Base-by-base conservation (phyloP, 2,888 invertebrate genomes). In the Cosmorhoe ocellata region DNA sequence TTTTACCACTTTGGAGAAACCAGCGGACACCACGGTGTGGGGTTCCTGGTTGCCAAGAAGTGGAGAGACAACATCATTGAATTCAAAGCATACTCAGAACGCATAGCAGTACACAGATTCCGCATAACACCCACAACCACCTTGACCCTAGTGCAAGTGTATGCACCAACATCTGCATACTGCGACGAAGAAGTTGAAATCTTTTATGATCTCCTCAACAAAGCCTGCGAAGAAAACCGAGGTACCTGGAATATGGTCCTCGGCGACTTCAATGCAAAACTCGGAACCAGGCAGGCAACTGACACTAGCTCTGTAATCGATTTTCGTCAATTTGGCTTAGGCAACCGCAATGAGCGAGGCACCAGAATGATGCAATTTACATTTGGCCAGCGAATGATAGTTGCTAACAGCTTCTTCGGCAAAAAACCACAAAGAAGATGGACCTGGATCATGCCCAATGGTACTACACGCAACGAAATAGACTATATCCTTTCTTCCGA, bases 1-100 rank as follows among this genome's bases (percentile, higher is more conserved):
- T 45, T 53, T 32, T 44, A 24, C 27, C 12, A 48, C 18, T 9
- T 18, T 13, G 53, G 48, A 5, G 22, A 40, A 10, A 27, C 11
- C 0, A 30, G 2, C 0, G 26, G 43, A 3, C 11, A 3, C 1
- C 27, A 38, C 14, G 38, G 38, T 7, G 27, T 27, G 11, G 37
- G 26, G 8, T 37, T 37, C 12, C 1, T 27, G n/a, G 38, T 38
- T 2, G 38, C 38, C 27, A 38, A 38, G 38, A 38, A 38, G 38
- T 18, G 18, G 18, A 18, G 4, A 18, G 18, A 18, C 4, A 18
- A 18, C 18, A 18, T 18, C 2, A 18, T 18, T 18, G 18, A 18
- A 18, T 18, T 4, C 4, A 18, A 18, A 18, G 18, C 3, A 18
- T 18, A 18, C 18, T 18, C 18, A 2, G 18, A 18, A 18, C 18